Evolutionary conservation across 2,797 vertebrate species (phyloP).

Genomic region (Capromys pilorides): DNA sequence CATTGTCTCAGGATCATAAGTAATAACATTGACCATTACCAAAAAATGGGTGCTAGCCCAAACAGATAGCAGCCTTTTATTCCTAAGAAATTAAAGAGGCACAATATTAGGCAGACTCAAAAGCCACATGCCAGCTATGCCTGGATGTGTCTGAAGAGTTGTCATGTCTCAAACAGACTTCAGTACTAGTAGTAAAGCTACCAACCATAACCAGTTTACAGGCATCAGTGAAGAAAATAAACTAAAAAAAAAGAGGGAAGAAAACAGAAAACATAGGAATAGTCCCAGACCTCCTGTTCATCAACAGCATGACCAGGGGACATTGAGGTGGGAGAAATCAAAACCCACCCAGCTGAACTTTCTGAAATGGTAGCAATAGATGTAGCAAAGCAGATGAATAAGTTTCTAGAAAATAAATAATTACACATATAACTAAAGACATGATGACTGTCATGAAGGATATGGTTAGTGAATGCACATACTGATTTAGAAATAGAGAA

Average conservation of each 20-base stretch:
- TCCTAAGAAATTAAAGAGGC: background rate
- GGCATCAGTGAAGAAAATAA: background rate
- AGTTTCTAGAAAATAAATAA: background rate
- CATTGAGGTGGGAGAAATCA: background rate
- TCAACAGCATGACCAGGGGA: background rate
- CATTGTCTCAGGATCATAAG: background rate
- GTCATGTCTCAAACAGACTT: background rate
- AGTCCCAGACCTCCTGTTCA: background rate
- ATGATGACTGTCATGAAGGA: background rate
- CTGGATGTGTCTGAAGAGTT: background rate
- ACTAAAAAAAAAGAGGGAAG: background rate
- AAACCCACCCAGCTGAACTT: background rate
- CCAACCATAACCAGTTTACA: background rate
- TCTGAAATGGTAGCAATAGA: background rate
- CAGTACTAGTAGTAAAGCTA: background rate
- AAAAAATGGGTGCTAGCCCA: background rate
- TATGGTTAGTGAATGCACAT: background rate
- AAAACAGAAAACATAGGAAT: background rate
- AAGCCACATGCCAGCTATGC: background rate
- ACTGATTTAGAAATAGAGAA: background rate
- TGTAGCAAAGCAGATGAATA: background rate
- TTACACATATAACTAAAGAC: background rate
- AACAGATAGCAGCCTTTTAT: background rate
- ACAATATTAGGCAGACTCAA: background rate
- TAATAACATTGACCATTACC: background rate